These are phyloP conservation scores for Hippocampus kuda DNA, from an alignment of 2,797 vertebrate genomes.

Conservation along the genomic window DNA sequence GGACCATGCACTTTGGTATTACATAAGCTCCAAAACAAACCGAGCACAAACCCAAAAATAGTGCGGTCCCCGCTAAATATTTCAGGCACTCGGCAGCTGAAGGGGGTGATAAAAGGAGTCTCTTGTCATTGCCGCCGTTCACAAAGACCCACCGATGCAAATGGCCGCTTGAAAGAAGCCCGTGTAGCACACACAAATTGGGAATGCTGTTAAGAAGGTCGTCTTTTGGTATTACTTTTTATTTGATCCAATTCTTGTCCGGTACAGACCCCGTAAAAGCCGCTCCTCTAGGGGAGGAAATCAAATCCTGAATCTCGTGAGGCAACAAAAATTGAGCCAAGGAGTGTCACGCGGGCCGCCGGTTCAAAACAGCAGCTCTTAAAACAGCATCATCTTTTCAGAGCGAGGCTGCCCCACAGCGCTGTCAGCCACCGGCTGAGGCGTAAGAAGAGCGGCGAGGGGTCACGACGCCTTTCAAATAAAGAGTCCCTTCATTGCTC, in stretches of 20 bases:
- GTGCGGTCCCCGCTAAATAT: conserved; percentile 67
- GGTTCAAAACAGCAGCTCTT: conserved; percentile 38
- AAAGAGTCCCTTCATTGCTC: conserved; percentile 40
- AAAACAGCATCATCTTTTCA: conserved; percentile 59
- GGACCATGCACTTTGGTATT: conserved; percentile 38
- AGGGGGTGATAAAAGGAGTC: conserved; percentile 49
- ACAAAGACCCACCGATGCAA: conserved; percentile 41
- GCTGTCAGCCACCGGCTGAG: conserved; percentile 37
- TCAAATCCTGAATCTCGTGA: conserved; percentile 45
- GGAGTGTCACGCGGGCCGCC: conserved; percentile 50
- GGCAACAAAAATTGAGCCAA: conserved; percentile 34
- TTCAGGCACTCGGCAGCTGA: conserved; percentile 65
- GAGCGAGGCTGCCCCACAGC: conserved; percentile 40
- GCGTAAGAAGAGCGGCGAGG: conserved; percentile 38
- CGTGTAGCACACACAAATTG: conserved; percentile 36
- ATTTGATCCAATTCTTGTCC: conserved; percentile 2
- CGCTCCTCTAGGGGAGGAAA: conserved; percentile 43
- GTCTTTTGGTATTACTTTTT: background rate
- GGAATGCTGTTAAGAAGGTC: conserved; percentile 42
- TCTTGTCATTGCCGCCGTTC: conserved; percentile 38
- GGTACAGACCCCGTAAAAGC: conserved; percentile 30
- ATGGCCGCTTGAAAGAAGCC: conserved; percentile 50
- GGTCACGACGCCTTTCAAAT: conserved; percentile 44
- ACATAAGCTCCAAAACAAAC: conserved; percentile 61
- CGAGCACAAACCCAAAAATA: conserved; percentile 65